A percentile compares a stretch with the other conserved stretches of the same genome.
These are phyloP conservation scores for Bos indicus DNA, from an alignment of 2,113 vertebrate genomes.

Conservation along the genomic window DNA sequence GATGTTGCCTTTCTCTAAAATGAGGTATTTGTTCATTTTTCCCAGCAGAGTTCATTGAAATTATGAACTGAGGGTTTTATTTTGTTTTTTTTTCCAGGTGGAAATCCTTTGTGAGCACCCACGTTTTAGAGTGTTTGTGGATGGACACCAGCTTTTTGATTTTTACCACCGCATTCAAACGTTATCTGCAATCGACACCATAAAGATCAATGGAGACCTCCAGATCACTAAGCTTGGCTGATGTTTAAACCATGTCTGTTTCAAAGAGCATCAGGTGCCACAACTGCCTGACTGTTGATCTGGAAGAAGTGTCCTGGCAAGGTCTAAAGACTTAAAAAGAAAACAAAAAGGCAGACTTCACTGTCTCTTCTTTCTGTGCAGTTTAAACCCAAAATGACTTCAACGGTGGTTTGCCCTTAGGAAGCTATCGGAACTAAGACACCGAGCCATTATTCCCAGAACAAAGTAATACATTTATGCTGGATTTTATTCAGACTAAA, in stretches of 20 bases:
- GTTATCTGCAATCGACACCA: constrained; percentile 93
- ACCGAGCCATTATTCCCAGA: constrained; percentile 73
- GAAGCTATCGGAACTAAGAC: constrained; percentile 75
- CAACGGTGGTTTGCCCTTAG: constrained; percentile 63
- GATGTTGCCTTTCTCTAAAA: background rate
- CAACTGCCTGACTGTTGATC: constrained; percentile 1
- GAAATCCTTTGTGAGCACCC: constrained; percentile 99
- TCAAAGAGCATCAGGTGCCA: constrained; percentile 73
- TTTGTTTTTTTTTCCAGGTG: constrained; percentile 84
- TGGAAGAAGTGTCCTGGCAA: constrained; percentile 69
- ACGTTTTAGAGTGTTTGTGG: constrained; percentile 97
- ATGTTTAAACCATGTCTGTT: constrained; percentile 68
- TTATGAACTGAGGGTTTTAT: background rate
- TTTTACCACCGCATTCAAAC: constrained; percentile 98
- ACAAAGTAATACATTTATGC: constrained; percentile 74
- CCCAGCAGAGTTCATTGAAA: background rate
- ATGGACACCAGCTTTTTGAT: constrained; percentile 99
- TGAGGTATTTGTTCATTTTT: background rate
- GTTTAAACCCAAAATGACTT: constrained; percentile 73
- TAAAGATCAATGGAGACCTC: constrained; percentile 96
- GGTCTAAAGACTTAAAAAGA: constrained; percentile 68
- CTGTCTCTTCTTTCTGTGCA: constrained; percentile 75
- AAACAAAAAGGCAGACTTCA: constrained; percentile 74
- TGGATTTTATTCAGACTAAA: constrained; percentile 77
- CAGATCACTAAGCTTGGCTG: constrained; percentile 98